A percentile compares a stretch with the other conserved stretches of the same genome.
Evolutionary conservation across 2,797 vertebrate species (phyloP).

Genomic region (Gallirallus australis): DNA sequence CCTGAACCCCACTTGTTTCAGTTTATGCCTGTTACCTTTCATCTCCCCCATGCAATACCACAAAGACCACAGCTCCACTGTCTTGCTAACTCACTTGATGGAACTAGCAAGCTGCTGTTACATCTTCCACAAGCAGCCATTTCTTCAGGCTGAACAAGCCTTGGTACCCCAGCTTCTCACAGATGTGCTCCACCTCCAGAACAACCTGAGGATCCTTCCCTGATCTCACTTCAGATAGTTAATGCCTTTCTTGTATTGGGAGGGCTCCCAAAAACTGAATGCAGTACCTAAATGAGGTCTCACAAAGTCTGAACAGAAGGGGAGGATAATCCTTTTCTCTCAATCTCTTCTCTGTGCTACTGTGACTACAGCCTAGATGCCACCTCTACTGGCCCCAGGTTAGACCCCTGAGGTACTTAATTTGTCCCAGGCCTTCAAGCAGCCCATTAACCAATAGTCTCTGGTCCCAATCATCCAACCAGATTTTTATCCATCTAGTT

Average conservation of each 20-base stretch:
- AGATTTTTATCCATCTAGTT: not conserved
- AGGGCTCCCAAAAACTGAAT: not conserved
- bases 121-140: not conserved
- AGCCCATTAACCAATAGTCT: not conserved
- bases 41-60: fast-evolving
- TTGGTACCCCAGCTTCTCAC: not conserved
- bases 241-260: not conserved
- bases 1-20: not conserved
- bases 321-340: not conserved
- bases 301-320: not conserved
- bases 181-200: not conserved
- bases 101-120: not conserved
- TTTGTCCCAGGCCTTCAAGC: not conserved
- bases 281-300: not conserved
- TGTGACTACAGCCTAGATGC: not conserved
- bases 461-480: not conserved
- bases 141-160: not conserved
- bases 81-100: not conserved
- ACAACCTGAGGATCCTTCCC: not conserved
- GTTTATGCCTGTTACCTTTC: not conserved
- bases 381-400: not conserved
- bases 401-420: not conserved
- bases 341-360: not conserved
- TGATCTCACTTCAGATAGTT: not conserved
- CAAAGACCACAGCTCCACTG: not conserved